These are phyloP conservation scores for Tromatobia lineatoria DNA, from an alignment of 2,888 invertebrate genomes.

Conservation along the genomic window DNA sequence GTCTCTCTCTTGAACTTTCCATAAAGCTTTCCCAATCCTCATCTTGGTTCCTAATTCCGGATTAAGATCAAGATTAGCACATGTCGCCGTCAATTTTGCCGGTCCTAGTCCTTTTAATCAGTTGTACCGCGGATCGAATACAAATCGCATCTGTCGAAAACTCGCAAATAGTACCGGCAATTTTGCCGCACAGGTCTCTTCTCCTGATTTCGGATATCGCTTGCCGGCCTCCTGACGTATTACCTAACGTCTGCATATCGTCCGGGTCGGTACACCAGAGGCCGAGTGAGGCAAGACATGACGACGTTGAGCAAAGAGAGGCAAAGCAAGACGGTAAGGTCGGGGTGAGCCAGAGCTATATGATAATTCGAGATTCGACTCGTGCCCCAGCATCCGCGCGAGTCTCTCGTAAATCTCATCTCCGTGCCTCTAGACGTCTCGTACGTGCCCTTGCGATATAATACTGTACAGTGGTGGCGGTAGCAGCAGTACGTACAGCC, in stretches of 20 bases:
- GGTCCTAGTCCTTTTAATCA: conserved; percentile 18
- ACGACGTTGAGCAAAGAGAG: conserved; percentile 30
- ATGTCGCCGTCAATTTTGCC: too few species aligned
- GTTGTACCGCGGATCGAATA: conserved; percentile 57
- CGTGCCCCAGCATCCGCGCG: conserved; percentile 67
- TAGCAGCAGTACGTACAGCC: conserved; percentile 27
- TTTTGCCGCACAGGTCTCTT: conserved; percentile 7
- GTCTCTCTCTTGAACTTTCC: too few species aligned
- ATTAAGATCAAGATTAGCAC: too few species aligned
- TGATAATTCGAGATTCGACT: conserved; percentile 72
- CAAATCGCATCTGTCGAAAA: conserved; percentile 47
- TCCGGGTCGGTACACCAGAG: conserved; percentile 5
- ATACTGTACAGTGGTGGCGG: conserved; percentile 39
- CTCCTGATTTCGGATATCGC: neutral
- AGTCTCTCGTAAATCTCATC: conserved; percentile 72
- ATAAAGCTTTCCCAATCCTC: too few species aligned
- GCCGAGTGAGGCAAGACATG: conserved; percentile 12
- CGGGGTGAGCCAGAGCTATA: conserved; percentile 48
- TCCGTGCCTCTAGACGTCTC: conserved; percentile 66
- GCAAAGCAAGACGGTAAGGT: conserved; percentile 34
- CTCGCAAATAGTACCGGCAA: conserved; percentile 37
- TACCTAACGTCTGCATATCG: conserved; percentile 46
- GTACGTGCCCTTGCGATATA: conserved; percentile 66
- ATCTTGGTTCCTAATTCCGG: too few species aligned
- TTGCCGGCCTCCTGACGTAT: conserved; percentile 36